Evolutionary conservation across 30 jellyfish, hydroid and myxozoan genomes (phyloP).

Genomic region (Turritopsis rubra): DNA sequence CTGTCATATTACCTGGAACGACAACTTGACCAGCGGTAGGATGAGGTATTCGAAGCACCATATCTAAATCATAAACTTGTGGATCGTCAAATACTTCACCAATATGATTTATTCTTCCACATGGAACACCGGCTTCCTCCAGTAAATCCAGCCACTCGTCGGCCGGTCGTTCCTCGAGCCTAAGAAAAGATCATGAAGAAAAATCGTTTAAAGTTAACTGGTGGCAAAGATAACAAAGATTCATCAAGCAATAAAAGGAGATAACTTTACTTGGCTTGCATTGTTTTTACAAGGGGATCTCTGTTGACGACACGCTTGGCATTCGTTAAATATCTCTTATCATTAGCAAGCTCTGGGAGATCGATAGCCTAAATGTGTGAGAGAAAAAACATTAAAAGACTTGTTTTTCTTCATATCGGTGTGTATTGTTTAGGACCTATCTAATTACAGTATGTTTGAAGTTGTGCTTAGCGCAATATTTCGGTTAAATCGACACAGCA

Average conservation of each 20-base stretch:
- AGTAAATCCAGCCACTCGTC: slow-evolving; percentile 59
- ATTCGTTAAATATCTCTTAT: slow-evolving; percentile 51
- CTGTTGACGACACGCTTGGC: slow-evolving; percentile 63
- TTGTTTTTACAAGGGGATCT: slow-evolving; percentile 33
- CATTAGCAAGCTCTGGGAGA: slow-evolving; percentile 32
- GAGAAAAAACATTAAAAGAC: not conserved
- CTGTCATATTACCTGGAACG: slow-evolving; percentile 49
- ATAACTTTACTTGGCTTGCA: slow-evolving; percentile 38
- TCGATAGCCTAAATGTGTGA: slow-evolving; percentile 20
- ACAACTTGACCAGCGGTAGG: slow-evolving; percentile 70
- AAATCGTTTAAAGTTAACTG: too few relatives aligned
- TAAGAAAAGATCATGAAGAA: not conserved
- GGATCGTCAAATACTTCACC: slow-evolving; percentile 77
- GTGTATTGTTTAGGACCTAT: too few relatives aligned
- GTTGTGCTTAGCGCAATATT: too few relatives aligned
- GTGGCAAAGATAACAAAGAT: too few relatives aligned
- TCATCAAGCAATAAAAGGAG: not conserved
- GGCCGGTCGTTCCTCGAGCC: slow-evolving; percentile 49
- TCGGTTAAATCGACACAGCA: too few relatives aligned
- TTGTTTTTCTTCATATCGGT: too few relatives aligned
- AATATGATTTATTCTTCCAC: slow-evolving; percentile 74
- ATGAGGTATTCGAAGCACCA: slow-evolving; percentile 64
- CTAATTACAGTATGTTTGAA: too few relatives aligned
- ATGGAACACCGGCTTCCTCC: slow-evolving; percentile 84
- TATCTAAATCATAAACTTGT: slow-evolving; percentile 71